These are phyloP conservation scores for Dolichoris vasculosae DNA, from an alignment of 1,140 invertebrate genomes.

Conservation along the genomic window DNA sequence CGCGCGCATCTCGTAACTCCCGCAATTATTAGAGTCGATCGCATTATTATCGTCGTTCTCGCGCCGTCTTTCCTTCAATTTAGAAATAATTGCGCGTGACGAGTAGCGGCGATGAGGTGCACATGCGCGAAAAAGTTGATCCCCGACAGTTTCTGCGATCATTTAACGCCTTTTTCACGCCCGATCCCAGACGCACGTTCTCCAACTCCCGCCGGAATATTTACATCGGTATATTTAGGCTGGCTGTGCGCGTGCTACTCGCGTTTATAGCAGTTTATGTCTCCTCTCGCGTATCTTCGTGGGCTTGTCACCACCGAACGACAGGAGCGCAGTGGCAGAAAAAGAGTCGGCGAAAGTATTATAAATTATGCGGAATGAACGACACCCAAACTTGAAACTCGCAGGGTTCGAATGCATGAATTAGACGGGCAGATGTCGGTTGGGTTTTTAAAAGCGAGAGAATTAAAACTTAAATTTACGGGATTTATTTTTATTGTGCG, in stretches of 20 bases:
- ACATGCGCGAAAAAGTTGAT: not conserved
- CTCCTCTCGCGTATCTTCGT: conserved; percentile 52
- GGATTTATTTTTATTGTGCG: conserved; percentile 35
- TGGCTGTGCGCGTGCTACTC: conserved; percentile 55
- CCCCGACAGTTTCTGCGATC: conserved; percentile 9
- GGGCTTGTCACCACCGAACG: conserved; percentile 55
- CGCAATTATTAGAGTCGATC: too few species aligned
- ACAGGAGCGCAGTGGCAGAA: conserved; percentile 12
- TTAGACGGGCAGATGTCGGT: conserved; percentile 30
- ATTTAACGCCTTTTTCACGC: conserved; percentile 64
- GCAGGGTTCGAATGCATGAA: not conserved
- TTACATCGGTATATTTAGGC: conserved; percentile 66
- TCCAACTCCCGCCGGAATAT: conserved; percentile 53
- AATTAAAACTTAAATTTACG: conserved; percentile 38
- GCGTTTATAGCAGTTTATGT: conserved; percentile 62
- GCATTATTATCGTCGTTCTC: not conserved
- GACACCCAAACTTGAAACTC: not conserved
- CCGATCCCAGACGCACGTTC: conserved; percentile 53
- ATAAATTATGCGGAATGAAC: conserved; percentile 48
- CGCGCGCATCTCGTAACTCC: too few species aligned
- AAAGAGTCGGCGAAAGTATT: conserved; percentile 34
- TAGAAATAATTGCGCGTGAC: not conserved
- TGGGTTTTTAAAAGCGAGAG: not conserved
- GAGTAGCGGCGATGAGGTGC: not conserved
- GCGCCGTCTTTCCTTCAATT: not conserved